Percentiles rank a stretch among this genome's conserved stretches.
Evolutionary conservation across 2,888 invertebrate species (phyloP).

Genomic region (Orchestes rusci): DNA sequence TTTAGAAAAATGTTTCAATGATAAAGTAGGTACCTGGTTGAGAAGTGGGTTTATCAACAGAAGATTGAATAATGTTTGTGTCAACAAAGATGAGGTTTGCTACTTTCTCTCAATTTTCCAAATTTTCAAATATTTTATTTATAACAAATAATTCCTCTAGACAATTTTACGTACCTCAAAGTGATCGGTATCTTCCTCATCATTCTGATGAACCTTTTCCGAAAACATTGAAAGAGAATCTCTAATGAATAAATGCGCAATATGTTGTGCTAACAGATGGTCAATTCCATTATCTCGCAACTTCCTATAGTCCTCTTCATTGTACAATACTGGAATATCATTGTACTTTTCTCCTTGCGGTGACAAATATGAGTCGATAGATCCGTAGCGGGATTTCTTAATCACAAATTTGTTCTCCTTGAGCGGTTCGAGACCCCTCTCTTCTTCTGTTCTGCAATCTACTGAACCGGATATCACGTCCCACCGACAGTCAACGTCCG

Average conservation of each 20-base stretch:
- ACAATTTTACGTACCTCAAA: conserved; percentile 75
- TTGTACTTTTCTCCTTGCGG: conserved; percentile 86
- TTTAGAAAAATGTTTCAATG: no score
- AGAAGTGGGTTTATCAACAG: no score
- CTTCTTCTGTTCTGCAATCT: conserved; percentile 90
- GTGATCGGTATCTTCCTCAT: conserved; percentile 90
- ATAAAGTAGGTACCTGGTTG: no score
- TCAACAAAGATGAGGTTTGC: no score
- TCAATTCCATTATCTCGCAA: conserved; percentile 86
- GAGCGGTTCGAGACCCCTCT: conserved; percentile 72
- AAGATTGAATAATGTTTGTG: no score
- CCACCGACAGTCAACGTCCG: conserved; percentile 98
- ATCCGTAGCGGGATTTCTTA: conserved; percentile 93
- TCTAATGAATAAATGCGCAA: conserved; percentile 96
- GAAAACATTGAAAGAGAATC: conserved; percentile 93
- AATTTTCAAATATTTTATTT: no score
- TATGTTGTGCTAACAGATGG: conserved; percentile 85
- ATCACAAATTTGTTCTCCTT: conserved; percentile 73
- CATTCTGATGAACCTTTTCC: conserved; percentile 92
- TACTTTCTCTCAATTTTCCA: no score
- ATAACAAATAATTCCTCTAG: background rate
- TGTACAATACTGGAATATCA: conserved; percentile 85
- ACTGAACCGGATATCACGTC: conserved; percentile 93
- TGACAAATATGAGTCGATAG: conserved; percentile 94
- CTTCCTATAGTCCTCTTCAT: conserved; percentile 73